Conservation (phyloP, 2,797 vertebrate genomes). For the Tenualosa ilisha region DNA sequence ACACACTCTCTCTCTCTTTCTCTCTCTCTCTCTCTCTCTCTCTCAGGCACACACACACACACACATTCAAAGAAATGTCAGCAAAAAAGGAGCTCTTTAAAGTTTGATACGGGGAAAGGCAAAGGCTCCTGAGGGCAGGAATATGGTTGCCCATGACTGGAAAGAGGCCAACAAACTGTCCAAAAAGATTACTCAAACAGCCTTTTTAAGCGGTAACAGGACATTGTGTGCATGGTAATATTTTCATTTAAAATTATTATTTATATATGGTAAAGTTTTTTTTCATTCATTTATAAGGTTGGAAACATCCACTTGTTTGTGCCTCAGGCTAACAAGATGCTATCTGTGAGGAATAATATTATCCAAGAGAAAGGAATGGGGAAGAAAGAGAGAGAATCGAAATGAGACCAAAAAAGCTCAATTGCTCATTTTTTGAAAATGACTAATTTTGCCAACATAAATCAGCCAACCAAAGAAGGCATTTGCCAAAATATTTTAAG, state of each 20-base stretch:
- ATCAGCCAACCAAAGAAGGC: neutral
- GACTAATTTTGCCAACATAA: neutral
- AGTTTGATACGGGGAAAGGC: neutral
- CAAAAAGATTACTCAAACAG: neutral
- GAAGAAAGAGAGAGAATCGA: neutral
- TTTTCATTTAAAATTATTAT: neutral
- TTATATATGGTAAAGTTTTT: neutral
- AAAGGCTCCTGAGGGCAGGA: neutral
- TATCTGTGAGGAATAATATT: neutral
- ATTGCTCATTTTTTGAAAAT: neutral
- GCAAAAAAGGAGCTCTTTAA: neutral
- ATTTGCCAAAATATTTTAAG: neutral
- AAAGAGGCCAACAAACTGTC: neutral
- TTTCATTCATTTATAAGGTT: neutral
- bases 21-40: too few species aligned
- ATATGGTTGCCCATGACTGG: neutral
- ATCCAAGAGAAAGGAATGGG: neutral
- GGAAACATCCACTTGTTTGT: neutral
- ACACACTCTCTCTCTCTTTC: too few species aligned
- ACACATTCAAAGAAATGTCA: neutral
- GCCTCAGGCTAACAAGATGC: slow-evolving; percentile 1
- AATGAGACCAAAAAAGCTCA: neutral
- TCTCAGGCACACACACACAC: too few species aligned
- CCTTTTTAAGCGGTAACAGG: neutral
- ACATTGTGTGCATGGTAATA: neutral